Base-by-base conservation (phyloP, 1,140 invertebrate genomes). In the Aphelinus atriplicis region DNA sequence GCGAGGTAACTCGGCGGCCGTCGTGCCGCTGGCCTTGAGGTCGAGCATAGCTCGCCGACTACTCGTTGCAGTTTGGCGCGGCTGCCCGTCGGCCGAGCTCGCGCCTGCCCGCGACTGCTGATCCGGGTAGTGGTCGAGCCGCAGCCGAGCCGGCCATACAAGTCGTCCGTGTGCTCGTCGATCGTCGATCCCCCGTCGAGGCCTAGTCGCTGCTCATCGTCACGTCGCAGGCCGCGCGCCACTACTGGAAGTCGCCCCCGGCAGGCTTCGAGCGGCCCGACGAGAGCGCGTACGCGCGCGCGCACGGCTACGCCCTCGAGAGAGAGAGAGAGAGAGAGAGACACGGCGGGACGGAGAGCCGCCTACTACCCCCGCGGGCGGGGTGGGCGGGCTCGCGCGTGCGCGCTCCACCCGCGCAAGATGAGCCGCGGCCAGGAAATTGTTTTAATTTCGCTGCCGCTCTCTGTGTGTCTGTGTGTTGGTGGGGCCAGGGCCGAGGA, bases 21-120 rank as follows among this genome's bases (percentile, higher is more conserved):
- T 92, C 86, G 86, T 91, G 88, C 88, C 85, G 88, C 87, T 91
- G 86, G 87, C 90, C 83, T 92, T 92, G 80, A 92, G 90, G 87
- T 92, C 91, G 83, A 92, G 85, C 91, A 92, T 92, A 71, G 3
- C 75, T 76, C 58, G 63, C 7, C 6, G 42, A 58, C 26, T 26
- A 26, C 26, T 26, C 26, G 0, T 26, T 0, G 26, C 26, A 26
- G 26, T 48, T 53, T 53, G 51, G 51, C 51, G 51, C 51, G 51
- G 4, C 4, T 9, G 51, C 51, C 51, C 51, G 4, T 53, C 51
- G 51, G 51, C 4, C 51, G 51, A 26, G 26, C 26, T 26, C 26
- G 43, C 45, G n/a, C 46, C 61, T 45, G 45, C 61, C 48, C 60
- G 60, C 60, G 60, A 45, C 43, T 45, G 2, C 60, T 7, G 3